These are phyloP conservation scores for Chitala chitala DNA, from an alignment of 2,113 vertebrate genomes.

Conservation along the genomic window DNA sequence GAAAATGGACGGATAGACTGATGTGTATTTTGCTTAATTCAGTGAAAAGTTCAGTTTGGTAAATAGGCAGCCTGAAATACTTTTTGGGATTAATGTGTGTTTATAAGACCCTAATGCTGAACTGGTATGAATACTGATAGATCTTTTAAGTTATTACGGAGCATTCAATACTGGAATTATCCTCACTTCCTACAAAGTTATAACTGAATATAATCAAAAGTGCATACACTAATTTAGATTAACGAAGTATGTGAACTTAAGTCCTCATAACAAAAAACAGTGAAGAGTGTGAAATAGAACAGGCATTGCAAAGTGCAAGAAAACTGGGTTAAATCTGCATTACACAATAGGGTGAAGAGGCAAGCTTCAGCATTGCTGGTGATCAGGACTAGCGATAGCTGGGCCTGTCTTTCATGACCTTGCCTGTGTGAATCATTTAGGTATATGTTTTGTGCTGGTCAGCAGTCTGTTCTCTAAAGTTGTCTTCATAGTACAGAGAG, in stretches of 20 bases:
- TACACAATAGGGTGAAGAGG: background rate
- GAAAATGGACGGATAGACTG: no score
- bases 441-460: background rate
- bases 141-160: no score
- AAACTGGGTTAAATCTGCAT: background rate
- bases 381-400: background rate
- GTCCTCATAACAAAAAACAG: background rate
- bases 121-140: no score
- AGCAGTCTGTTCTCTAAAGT: background rate
- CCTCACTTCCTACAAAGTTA: background rate
- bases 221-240: no score
- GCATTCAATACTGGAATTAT: no score
- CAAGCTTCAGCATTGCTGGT: background rate
- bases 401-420: background rate
- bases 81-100: no score
- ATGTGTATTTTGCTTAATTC: no score
- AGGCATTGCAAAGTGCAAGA: background rate
- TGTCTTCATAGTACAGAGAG: background rate
- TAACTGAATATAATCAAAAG: no score
- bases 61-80: no score
- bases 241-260: background rate
- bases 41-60: no score
- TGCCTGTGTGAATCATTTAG: background rate
- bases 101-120: no score
- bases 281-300: background rate